Evolutionary conservation across 2,113 vertebrate genomes (phyloP), one percentile per base, ranked within the genome.

Genomic region (Pseudolaguvia tuberculata): DNA sequence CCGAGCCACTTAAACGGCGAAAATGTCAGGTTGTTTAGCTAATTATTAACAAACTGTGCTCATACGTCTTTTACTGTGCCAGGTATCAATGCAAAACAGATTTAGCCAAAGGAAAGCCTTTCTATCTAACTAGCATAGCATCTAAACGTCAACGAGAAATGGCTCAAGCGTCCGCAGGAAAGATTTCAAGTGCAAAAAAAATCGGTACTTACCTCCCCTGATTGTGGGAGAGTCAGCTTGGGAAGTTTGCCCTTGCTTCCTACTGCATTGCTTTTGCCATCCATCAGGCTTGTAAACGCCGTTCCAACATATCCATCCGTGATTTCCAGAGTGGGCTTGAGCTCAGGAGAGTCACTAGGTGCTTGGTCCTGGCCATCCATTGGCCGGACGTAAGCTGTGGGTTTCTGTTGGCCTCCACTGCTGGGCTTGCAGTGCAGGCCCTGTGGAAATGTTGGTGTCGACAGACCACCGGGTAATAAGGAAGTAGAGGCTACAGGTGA

Each of bases 331-430:
- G 89, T 84, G 13, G 90, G 91, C 79, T 98, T 99, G 50, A 99
- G 90, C 74, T 96, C 92, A 0, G 96, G 94, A 0, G 97, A 96
- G 73, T 94, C 91, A 8, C 83, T 91, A 0, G 91, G 88, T 13
- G 88, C 89, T 87, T 97, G 96, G 71, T 98, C 97, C 84, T 95
- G 96, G 66, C 93, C 97, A 21, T 98, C 95, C 96, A 98, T 96
- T 74, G 97, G 96, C 68, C 96, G 90, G 57, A 98, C 95, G 0
- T 97, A 99, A 4, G 97, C 97, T 0, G 95, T 98, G 57, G 97
- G 96, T 88, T 99, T 98, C 84, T 92, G 93, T 78, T 93, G 94
- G 90, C 95, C 90, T 70, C 84, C 85, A 12, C 86, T 85, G 63
- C 84, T 88, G 35, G 86, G 89, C 88, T 97, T 97, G 7, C 93